Base-by-base conservation (phyloP, 2,888 invertebrate species). In the Hypomecis punctinalis region DNA sequence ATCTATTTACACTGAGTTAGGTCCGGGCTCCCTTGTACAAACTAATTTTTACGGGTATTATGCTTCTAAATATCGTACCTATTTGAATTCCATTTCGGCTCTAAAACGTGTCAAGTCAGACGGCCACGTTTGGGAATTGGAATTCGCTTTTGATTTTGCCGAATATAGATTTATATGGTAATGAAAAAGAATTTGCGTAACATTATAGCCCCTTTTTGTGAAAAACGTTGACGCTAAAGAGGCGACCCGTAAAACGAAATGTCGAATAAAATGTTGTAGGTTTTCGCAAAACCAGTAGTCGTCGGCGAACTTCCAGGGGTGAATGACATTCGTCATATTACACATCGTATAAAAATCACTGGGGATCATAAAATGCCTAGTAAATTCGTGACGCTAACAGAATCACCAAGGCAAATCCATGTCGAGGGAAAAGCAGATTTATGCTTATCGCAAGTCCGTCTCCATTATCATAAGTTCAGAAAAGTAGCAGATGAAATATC, bases 401-500 rank as follows among this genome's bases (percentile, higher is more conserved):
- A 67, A 71, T 72, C 75, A 72, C 69, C 63, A 63, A 66, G 73
- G 69, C 72, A 68, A 76, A 77, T 77, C 70, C 76, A 74, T 70
- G 68, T 55, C 68, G 70, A 68, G 68, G 68, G 68, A 73, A 79
- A 80, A 78, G 67, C 70, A 78, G 81, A 82, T 82, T 80, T 81
- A 84, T 79, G 73, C 63, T 72, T 75, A 76, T 79, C 73, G 71
- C 70, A 64, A 75, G 75, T 77, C 75, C 76, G 73, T 81, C 78
- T 73, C 73, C 83, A 84, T 85, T 86, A 85, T 77, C 81, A 85
- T 85, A 85, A 86, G 74, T 85, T 80, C 79, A 74, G 71, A 75
- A 75, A 79, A 84, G 81, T 83, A 80, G 72, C 60, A 68, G 71
- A 80, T 84, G 81, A 85, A 77, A 78, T 79, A 81, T 76, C 67